Percentiles rank a stretch among this genome's conserved stretches.
Evolutionary conservation across 2,797 vertebrate species (phyloP).

Genomic region (Muraenolepis orangiensis): DNA sequence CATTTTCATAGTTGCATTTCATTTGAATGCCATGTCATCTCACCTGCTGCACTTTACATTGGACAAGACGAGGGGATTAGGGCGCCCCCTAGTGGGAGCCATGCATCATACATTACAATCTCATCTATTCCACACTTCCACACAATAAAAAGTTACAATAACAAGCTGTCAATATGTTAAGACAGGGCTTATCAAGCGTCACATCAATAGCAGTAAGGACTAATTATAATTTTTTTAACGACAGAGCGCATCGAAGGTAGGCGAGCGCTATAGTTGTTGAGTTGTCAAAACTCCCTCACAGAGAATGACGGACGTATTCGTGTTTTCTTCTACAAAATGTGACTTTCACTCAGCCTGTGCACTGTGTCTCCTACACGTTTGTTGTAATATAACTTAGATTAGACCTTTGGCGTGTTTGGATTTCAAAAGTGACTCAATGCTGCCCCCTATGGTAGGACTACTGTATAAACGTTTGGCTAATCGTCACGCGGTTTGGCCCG

Average conservation of each 20-base stretch:
- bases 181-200: background rate
- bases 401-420: background rate
- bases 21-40: background rate
- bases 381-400: background rate
- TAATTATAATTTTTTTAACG: background rate
- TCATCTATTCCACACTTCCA: background rate
- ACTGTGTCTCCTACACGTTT: background rate
- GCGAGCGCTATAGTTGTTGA: background rate
- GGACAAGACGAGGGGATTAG: background rate
- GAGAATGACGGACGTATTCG: background rate
- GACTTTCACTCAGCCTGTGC: background rate
- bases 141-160: background rate
- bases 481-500: conserved; percentile 66
- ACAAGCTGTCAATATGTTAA: conserved; percentile 9
- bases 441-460: background rate
- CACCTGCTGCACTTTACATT: background rate
- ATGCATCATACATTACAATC: background rate
- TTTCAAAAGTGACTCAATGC: background rate
- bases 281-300: background rate
- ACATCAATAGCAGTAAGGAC: background rate
- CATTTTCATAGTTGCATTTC: background rate
- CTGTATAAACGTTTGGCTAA: conserved; percentile 29
- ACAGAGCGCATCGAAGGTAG: background rate
- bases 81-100: background rate
- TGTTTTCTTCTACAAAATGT: background rate